These are phyloP conservation scores for Serinus canaria DNA, from an alignment of 2,113 vertebrate genomes.

Conservation along the genomic window DNA sequence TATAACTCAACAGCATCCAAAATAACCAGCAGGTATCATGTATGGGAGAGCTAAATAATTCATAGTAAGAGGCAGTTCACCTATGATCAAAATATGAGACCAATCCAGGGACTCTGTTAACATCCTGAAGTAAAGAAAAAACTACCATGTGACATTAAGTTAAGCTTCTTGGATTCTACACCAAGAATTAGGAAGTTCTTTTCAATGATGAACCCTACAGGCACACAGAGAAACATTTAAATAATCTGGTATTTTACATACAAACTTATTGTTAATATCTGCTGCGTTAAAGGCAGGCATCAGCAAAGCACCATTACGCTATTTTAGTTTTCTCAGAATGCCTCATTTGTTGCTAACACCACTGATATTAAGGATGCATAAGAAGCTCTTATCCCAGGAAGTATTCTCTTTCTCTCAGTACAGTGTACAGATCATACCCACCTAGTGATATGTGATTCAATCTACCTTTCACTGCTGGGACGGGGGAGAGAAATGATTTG, in stretches of 20 bases:
- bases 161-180: background rate
- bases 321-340: background rate
- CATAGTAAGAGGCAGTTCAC: background rate
- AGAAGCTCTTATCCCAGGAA: background rate
- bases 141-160: background rate
- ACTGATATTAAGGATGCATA: background rate
- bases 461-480: background rate
- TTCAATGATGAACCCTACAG: background rate
- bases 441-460: background rate
- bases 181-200: background rate
- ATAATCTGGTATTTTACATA: background rate
- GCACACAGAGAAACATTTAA: background rate
- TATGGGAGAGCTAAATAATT: background rate
- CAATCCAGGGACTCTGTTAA: background rate
- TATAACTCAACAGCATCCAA: background rate
- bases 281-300: background rate
- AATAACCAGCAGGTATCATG: background rate
- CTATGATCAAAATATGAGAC: background rate
- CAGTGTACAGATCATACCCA: background rate
- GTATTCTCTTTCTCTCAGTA: background rate
- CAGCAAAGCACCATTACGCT: constrained; percentile 4
- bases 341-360: background rate
- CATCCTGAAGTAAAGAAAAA: background rate
- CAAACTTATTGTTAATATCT: background rate
- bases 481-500: background rate